Evolutionary conservation across 2,888 invertebrate genomes (phyloP).

Genomic region (Cerastis leucographa): DNA sequence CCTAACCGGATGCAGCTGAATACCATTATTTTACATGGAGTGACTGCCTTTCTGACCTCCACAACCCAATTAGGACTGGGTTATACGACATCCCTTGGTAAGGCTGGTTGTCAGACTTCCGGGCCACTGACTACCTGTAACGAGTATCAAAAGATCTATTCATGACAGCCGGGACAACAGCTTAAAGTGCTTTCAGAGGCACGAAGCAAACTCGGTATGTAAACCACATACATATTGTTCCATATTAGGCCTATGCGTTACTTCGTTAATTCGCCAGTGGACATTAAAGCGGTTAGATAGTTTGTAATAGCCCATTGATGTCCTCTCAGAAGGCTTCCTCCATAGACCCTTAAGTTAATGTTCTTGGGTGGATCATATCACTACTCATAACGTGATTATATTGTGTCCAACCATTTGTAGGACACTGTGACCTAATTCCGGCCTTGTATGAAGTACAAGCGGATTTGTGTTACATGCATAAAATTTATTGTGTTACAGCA

Average conservation of each 20-base stretch:
- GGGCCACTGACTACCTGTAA: too few species aligned
- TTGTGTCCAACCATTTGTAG: conserved; percentile 25
- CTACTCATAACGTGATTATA: conserved; percentile 33
- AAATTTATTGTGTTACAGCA: background rate
- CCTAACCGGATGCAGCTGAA: too few species aligned
- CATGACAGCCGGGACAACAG: too few species aligned
- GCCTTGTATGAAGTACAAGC: background rate
- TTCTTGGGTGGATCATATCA: conserved; percentile 23
- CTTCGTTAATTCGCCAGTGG: conserved; percentile 20
- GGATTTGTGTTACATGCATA: background rate
- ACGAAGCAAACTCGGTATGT: background rate
- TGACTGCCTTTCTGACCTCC: too few species aligned
- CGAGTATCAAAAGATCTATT: too few species aligned
- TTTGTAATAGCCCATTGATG: conserved; percentile 35
- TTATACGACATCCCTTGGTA: too few species aligned
- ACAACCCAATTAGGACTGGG: too few species aligned
- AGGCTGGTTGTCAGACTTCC: too few species aligned
- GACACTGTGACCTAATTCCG: conserved; percentile 25
- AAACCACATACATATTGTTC: background rate
- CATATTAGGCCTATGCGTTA: conserved; percentile 2
- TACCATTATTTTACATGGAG: too few species aligned
- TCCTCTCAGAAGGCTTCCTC: conserved; percentile 1
- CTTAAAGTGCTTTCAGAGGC: too few species aligned
- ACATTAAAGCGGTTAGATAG: conserved; percentile 37
- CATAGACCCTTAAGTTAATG: conserved; percentile 28